phyloP scores from a whole-genome alignment of 2,888 invertebrate species.

The Lasioglossum marginatum region DNA sequence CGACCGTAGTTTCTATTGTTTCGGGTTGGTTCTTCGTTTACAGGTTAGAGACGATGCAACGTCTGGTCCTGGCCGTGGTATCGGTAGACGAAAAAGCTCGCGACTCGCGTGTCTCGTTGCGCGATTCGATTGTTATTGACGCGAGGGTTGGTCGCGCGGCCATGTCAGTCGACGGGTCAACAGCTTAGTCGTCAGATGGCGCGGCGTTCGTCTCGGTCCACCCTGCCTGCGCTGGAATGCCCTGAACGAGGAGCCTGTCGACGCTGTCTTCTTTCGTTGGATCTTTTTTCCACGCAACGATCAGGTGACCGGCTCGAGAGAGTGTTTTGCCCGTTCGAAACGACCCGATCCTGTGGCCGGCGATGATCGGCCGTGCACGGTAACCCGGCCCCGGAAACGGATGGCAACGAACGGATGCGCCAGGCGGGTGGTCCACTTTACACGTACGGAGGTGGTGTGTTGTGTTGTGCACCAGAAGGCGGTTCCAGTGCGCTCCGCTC shows the following conservation, averaged over 20 bases:
- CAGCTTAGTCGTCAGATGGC: constrained; percentile 75
- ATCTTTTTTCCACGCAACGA: constrained; percentile 63
- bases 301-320: constrained; percentile 46
- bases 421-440: constrained; percentile 54
- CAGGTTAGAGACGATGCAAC: not conserved
- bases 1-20: not conserved
- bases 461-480: constrained; percentile 70
- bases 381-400: constrained; percentile 16
- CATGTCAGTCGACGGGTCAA: constrained; percentile 71
- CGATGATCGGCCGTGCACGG: constrained; percentile 29
- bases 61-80: not conserved
- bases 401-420: constrained; percentile 32
- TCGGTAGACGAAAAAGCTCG: not conserved
- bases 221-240: constrained; percentile 76
- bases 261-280: constrained; percentile 61
- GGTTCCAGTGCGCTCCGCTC: constrained; percentile 56
- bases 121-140: constrained; percentile 71
- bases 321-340: constrained; percentile 21
- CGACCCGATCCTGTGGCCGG: not conserved
- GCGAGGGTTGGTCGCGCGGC: constrained; percentile 72
- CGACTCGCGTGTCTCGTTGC: constrained; percentile 5
- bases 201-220: constrained; percentile 76
- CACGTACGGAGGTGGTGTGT: constrained; percentile 48
- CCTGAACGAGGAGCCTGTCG: constrained; percentile 67
- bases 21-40: not conserved